Evolutionary conservation across 2,113 vertebrate species (phyloP), one percentile per base, ranked within the genome.

Genomic region (Scalopus aquaticus): DNA sequence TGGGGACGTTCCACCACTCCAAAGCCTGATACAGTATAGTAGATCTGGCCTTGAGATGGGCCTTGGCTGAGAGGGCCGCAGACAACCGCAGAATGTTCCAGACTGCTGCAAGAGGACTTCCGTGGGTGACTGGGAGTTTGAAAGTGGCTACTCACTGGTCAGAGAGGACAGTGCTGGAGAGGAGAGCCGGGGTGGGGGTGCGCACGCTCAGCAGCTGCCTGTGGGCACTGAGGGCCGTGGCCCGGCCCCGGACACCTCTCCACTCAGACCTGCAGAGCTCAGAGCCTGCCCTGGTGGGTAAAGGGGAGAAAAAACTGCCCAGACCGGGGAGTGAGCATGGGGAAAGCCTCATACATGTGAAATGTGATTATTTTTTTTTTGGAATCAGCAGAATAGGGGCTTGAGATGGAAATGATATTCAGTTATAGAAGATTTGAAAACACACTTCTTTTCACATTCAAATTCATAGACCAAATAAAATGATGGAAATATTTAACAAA

Each of bases 341-440:
- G 2, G 32, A 44, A 35, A 51, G 13, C 30, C 19, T 80, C 20
- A 35, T 51, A 24, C 13, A 37, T 26, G 5, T 39, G 54, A 81
- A 90, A 62, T 37, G 15, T 46, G 60, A 44, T 81, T 7, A 46
- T 46, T 46, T 76, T 44, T 87, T 90, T 79, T 73, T 81, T 73
- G n/a, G 12, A 65, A 58, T 83, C 44, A 93, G 62, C 44, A 93
- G 62, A 70, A 70, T 39, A 65, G 28, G 37, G 6, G 15, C 49
- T 93, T 70, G 60, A 70, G 11, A 62, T 69, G 56, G 42, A 77
- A 94, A 64, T 87, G 60, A 64, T 80, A n/a, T 65, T 65, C 51
- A 76, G 46, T 67, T 60, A 74, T 60, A 64, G 70, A 82, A 65
- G 4, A 54, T 67, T 77, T 28, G 20, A 72, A 69, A 90, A 85